A percentile compares a stretch with the other conserved stretches of the same genome.
phyloP scores from a whole-genome alignment of 2,797 vertebrate species.

The Pelobates cultripes region DNA sequence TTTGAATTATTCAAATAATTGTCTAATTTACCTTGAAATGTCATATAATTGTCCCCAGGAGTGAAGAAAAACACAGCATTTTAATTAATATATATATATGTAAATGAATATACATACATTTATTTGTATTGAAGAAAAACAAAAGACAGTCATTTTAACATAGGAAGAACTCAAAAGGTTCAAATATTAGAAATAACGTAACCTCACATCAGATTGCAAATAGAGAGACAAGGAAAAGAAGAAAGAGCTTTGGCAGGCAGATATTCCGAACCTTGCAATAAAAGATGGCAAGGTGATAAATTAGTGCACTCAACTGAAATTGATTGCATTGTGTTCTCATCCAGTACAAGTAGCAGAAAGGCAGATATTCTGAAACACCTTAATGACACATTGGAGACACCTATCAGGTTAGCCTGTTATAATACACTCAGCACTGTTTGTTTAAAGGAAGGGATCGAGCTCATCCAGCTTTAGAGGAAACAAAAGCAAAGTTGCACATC shows the following conservation, averaged over 20 bases:
- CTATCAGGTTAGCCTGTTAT: slow-evolving; percentile 62
- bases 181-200: too few species aligned
- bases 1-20: too few species aligned
- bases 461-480: slow-evolving; percentile 8
- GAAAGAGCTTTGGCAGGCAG: slow-evolving; percentile 51
- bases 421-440: slow-evolving; percentile 39
- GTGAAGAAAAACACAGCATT: too few species aligned
- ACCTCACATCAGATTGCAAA: slow-evolving; percentile 3
- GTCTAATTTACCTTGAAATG: too few species aligned
- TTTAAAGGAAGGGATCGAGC: slow-evolving; percentile 43
- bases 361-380: slow-evolving; percentile 90
- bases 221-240: slow-evolving; percentile 35
- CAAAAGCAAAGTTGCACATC: slow-evolving; percentile 6
- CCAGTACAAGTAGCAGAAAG: slow-evolving; percentile 88
- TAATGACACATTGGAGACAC: slow-evolving; percentile 90
- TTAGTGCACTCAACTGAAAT: slow-evolving; percentile 97
- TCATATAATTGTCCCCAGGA: too few species aligned
- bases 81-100: too few species aligned
- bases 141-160: too few species aligned
- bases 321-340: slow-evolving; percentile 92
- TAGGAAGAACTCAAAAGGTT: too few species aligned
- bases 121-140: too few species aligned
- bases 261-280: slow-evolving; percentile 76
- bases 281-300: slow-evolving; percentile 98
- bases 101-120: too few species aligned